phyloP scores from a whole-genome alignment of 2,113 vertebrate species.

The Podiceps cristatus region DNA sequence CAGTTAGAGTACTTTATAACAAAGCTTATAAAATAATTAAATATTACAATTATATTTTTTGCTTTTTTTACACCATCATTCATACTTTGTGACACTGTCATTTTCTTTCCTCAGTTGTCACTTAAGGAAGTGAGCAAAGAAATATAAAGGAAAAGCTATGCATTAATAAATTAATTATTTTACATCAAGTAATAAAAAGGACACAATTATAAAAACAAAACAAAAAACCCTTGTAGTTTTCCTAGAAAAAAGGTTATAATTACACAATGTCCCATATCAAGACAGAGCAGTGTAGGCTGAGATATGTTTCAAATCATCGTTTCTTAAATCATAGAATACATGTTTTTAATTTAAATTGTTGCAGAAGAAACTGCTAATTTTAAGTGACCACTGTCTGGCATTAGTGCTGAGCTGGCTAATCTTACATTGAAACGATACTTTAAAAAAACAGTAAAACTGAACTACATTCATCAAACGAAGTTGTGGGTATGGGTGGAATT shows the following conservation, averaged over 20 bases:
- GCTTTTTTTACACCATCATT: constrained; percentile 78
- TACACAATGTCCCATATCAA: constrained; percentile 9
- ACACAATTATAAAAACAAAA: constrained; percentile 72
- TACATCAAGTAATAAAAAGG: constrained; percentile 80
- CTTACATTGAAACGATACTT: constrained; percentile 63
- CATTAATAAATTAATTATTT: constrained; percentile 87
- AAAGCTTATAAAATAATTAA: constrained; percentile 89
- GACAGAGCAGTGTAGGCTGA: constrained; percentile 6
- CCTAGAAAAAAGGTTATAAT: constrained; percentile 42
- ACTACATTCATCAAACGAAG: constrained; percentile 74
- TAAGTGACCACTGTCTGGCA: constrained; percentile 73
- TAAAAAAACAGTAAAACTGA: constrained; percentile 58
- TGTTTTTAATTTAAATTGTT: constrained; percentile 65
- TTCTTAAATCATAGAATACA: constrained; percentile 12
- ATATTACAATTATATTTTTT: constrained; percentile 84
- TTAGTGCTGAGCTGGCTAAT: constrained; percentile 76
- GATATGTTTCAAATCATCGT: constrained; percentile 44
- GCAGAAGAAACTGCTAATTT: constrained; percentile 72
- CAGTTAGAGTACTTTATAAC: constrained; percentile 82
- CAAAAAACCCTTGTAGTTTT: constrained; percentile 39
- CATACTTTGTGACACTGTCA: constrained; percentile 72
- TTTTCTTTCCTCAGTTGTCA: constrained; percentile 70
- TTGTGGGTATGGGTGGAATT: constrained; percentile 66
- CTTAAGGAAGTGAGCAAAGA: constrained; percentile 71
- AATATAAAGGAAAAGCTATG: constrained; percentile 77